phyloP scores from a whole-genome alignment of 2,113 vertebrate genomes.

The Mirounga angustirostris region DNA sequence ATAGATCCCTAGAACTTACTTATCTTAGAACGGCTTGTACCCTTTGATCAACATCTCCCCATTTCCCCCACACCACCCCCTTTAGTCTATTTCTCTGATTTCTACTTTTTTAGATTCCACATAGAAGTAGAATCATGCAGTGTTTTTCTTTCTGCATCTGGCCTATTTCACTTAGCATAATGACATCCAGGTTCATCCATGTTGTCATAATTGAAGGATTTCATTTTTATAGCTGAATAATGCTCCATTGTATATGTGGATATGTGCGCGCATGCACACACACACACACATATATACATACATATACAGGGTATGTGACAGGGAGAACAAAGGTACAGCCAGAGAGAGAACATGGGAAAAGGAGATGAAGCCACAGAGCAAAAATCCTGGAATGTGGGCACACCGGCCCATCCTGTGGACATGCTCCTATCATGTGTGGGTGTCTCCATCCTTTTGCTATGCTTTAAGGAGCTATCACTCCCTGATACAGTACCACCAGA shows the following conservation, averaged over 20 bases:
- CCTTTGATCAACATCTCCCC: not conserved
- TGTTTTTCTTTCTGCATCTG: not conserved
- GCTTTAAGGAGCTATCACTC: not conserved
- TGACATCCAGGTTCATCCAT: not conserved
- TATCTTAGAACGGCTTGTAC: not conserved
- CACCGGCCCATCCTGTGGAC: not conserved
- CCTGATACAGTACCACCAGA: not conserved
- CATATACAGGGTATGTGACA: not conserved
- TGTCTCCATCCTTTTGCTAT: not conserved
- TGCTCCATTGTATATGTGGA: not conserved
- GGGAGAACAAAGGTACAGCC: not conserved
- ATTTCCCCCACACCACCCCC: not conserved
- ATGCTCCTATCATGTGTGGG: not conserved
- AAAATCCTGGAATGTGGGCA: not conserved
- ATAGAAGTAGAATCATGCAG: not conserved
- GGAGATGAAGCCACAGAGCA: not conserved
- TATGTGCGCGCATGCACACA: not conserved
- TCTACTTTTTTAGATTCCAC: not conserved
- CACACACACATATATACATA: not conserved
- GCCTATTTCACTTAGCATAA: not conserved
- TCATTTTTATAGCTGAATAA: not conserved
- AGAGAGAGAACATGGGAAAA: not conserved
- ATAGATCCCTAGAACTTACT: not conserved
- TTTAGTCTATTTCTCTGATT: not conserved
- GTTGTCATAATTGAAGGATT: not conserved